phyloP scores from a whole-genome alignment of 2,888 invertebrate species.

The Tiphia femorata region DNA sequence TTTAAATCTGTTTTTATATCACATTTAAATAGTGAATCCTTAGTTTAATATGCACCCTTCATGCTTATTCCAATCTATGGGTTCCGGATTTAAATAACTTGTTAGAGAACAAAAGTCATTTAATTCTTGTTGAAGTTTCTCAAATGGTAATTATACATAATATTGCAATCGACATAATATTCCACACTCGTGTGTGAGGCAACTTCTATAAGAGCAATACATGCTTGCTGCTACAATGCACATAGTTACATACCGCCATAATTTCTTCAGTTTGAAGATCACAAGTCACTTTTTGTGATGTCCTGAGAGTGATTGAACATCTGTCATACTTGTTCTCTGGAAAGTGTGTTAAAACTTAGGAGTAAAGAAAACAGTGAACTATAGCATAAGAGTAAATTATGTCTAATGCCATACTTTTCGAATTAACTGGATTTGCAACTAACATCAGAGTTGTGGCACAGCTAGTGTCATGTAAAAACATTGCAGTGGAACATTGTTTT shows the following conservation, averaged over 20 bases:
- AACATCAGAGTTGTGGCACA: slow-evolving; percentile 85
- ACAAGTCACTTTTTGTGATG: slow-evolving; percentile 39
- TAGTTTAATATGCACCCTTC: slow-evolving; percentile 71
- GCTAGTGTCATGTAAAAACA: slow-evolving; percentile 85
- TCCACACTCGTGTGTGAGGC: not conserved
- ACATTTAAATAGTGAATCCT: slow-evolving; percentile 13
- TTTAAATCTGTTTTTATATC: not conserved
- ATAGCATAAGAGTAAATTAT: slow-evolving; percentile 21
- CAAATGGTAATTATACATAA: no score
- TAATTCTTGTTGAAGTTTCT: slow-evolving; percentile 75
- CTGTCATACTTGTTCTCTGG: slow-evolving; percentile 33
- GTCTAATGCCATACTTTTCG: slow-evolving; percentile 52
- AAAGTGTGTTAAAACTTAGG: not conserved
- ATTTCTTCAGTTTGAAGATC: slow-evolving; percentile 45
- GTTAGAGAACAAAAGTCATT: slow-evolving; percentile 77
- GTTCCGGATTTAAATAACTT: slow-evolving; percentile 78
- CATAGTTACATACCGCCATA: slow-evolving; percentile 38
- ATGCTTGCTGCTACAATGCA: not conserved
- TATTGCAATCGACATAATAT: no score
- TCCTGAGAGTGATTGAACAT: slow-evolving; percentile 35
- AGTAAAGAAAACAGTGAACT: not conserved
- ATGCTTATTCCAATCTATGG: slow-evolving; percentile 72
- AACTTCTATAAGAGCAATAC: not conserved
- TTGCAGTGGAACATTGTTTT: slow-evolving; percentile 76
- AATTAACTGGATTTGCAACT: slow-evolving; percentile 82